Percentiles rank a stretch among this genome's conserved stretches.
phyloP scores from a whole-genome alignment of 2,113 vertebrate species.

The Redunca redunca region DNA sequence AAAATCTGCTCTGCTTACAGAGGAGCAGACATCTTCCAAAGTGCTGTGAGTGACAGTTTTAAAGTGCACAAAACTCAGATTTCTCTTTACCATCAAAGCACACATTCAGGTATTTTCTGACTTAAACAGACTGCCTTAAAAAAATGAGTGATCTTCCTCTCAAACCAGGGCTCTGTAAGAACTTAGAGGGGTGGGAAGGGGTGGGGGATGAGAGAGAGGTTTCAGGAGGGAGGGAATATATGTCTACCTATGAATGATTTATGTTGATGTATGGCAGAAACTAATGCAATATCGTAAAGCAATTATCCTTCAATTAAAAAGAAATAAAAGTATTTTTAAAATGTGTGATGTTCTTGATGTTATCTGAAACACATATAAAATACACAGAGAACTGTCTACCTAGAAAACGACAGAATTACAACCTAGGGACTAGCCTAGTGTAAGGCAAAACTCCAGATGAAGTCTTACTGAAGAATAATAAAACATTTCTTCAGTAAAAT shows the following conservation, averaged over 20 bases:
- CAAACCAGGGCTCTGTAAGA: neutral
- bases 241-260: neutral
- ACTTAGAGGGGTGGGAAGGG: neutral
- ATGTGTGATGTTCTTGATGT: neutral
- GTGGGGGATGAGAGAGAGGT: neutral
- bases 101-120: constrained; percentile 22
- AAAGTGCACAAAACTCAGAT: neutral
- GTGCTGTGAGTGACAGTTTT: neutral
- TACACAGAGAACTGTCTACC: neutral
- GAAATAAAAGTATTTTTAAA: neutral
- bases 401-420: constrained; percentile 46
- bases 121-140: constrained; percentile 39
- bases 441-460: neutral
- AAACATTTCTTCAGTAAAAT: neutral
- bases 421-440: neutral
- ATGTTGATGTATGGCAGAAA: neutral
- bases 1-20: neutral
- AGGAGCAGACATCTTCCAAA: constrained; percentile 30
- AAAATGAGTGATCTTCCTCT: neutral
- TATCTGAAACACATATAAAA: constrained; percentile 57
- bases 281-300: neutral
- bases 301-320: neutral
- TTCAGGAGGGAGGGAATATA: neutral
- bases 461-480: neutral
- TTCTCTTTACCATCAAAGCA: constrained; percentile 29